Evolutionary conservation across 2,797 vertebrate genomes (phyloP).

Genomic region (Onychomys leucogaster): DNA sequence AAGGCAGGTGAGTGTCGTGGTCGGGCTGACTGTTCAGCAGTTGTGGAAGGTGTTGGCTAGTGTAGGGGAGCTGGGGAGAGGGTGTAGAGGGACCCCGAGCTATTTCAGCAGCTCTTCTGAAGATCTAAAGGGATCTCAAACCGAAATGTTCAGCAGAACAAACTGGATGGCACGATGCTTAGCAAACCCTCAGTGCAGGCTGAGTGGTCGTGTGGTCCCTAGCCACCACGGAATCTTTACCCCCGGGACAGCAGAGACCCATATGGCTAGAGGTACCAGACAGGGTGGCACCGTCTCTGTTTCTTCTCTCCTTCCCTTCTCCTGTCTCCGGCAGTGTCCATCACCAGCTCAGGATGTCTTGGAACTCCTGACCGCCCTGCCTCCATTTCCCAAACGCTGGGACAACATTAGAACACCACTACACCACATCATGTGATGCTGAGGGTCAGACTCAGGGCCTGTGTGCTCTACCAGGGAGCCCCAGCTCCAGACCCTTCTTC

Average conservation of each 20-base stretch:
- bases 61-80: slow-evolving; percentile 37
- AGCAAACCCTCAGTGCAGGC: background rate
- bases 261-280: too few relatives aligned
- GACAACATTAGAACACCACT: background rate
- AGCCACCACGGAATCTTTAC: background rate
- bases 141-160: slow-evolving; percentile 36
- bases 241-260: background rate
- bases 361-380: background rate
- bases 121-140: slow-evolving; percentile 74
- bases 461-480: background rate
- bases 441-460: background rate
- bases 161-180: background rate
- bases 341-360: background rate
- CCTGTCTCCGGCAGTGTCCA: background rate
- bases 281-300: too few relatives aligned
- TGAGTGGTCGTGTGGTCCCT: background rate
- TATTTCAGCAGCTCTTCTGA: slow-evolving; percentile 66
- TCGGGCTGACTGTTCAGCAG: background rate
- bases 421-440: too few relatives aligned
- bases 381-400: background rate
- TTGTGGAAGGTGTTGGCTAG: slow-evolving; percentile 38
- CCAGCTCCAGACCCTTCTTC: background rate
- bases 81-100: slow-evolving; percentile 36
- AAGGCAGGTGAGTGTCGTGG: background rate
- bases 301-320: background rate